Evolutionary conservation across 2,797 vertebrate species (phyloP).

Genomic region (Varecia variegata): DNA sequence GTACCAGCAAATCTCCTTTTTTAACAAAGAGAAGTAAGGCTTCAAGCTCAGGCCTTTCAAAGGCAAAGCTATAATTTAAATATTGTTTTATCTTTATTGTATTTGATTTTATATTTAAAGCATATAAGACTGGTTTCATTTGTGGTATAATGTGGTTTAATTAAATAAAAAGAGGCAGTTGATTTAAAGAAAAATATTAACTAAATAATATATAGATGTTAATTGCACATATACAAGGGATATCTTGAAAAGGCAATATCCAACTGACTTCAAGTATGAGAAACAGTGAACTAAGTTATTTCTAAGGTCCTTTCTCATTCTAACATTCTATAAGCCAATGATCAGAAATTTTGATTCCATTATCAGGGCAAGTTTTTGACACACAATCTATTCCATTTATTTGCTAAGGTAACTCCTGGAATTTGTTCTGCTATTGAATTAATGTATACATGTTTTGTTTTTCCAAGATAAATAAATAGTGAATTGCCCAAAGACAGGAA

Average conservation of each 20-base stretch:
- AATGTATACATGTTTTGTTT: not conserved
- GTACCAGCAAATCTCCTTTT: constrained; percentile 8
- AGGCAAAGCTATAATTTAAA: constrained; percentile 39
- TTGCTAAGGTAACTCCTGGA: not conserved
- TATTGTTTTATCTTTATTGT: not conserved
- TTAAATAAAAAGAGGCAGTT: not conserved
- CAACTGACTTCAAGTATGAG: not conserved
- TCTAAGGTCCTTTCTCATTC: not conserved
- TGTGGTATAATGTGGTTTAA: not conserved
- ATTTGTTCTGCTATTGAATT: constrained; percentile 1
- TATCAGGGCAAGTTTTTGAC: not conserved
- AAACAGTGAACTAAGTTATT: not conserved
- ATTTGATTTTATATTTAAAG: not conserved
- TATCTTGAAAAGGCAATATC: not conserved
- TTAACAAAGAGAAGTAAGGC: not conserved
- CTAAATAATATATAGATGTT: not conserved
- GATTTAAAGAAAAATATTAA: not conserved
- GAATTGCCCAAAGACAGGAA: not conserved
- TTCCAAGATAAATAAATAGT: not conserved
- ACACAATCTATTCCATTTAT: not conserved
- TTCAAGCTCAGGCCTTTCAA: not conserved
- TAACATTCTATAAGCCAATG: not conserved
- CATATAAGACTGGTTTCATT: not conserved
- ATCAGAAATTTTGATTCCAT: not conserved
- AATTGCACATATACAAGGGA: not conserved